Base-by-base conservation (phyloP, 2,113 vertebrate species). In the Sorex fumeus region DNA sequence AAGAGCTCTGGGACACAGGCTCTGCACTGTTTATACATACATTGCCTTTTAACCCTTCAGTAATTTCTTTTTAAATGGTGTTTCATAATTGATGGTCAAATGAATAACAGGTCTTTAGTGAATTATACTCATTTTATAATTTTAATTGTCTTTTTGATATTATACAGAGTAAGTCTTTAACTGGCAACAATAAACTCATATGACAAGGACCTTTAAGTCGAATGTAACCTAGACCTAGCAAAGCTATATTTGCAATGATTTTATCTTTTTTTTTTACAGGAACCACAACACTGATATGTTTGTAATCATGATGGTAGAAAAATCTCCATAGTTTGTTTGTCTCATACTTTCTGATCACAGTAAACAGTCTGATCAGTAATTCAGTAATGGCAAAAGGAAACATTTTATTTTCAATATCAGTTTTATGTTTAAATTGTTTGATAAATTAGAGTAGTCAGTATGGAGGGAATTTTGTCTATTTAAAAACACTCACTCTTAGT, bases 1-100 rank as follows among this genome's bases (percentile, higher is more conserved):
- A 84, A 84, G 34, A 91, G 78, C 95, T 95, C 83, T 89, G 90
- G 25, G 89, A 89, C 53, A 11, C 34, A 84, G 82, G 45, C 74
- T 82, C 25, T 8, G 19, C 30, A 27, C n/a, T 91, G 43, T 90
- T 96, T 93, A 66, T 13, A 66, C 21, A 79, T 90, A 50, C n/a
- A 53, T 19, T 82, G 64, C 27, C 95, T 69, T 84, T 95, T 96
- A 96, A 94, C 83, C 90, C 57, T 95, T 67, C 34, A 84, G 64
- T 47, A 80, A 88, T 84, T 50, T 60, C 18, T 81, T 74, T 28
- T 27, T 62, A 25, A 79, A 91, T 64, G 71, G 11, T 53, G 18
- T 23, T 88, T 16, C 53, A 25, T 62, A 76, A 60, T 70, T 19
- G 43, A 82, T 70, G 32, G 13, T 1, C 25, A 87, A 72, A 34